These are phyloP conservation scores for Dreissena rostriformis DNA, from an alignment of 1,140 invertebrate genomes.

Conservation along the genomic window DNA sequence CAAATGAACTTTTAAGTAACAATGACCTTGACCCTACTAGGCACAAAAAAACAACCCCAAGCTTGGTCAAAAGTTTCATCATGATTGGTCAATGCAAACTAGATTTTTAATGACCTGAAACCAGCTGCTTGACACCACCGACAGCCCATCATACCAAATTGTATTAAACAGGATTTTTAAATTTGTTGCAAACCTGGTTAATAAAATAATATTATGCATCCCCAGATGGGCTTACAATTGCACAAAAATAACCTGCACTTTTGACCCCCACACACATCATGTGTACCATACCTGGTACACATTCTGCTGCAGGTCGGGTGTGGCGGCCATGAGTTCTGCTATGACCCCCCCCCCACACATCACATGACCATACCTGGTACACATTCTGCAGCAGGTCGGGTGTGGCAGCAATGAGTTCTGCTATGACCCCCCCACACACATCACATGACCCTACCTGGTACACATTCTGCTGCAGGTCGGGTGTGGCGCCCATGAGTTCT, in stretches of 20 bases:
- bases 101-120: no score
- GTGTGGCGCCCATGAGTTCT: conserved; percentile 94
- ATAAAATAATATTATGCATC: no score
- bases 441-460: conserved; percentile 79
- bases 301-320: conserved; percentile 90
- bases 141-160: no score
- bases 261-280: conserved; percentile 15
- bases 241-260: not conserved
- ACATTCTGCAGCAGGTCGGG: conserved; percentile 91
- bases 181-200: no score
- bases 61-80: no score
- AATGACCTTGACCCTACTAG: no score
- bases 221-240: not conserved
- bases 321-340: conserved; percentile 94
- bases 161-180: no score
- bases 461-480: conserved; percentile 91
- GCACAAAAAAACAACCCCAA: no score
- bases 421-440: conserved; percentile 95
- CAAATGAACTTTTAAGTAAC: no score
- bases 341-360: conserved; percentile 89
- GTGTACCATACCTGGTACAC: conserved; percentile 83
- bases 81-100: no score
- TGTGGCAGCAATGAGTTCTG: conserved; percentile 94
- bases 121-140: no score
- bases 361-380: conserved; percentile 72